These are phyloP conservation scores for Temnothorax longispinosus DNA, from an alignment of 1,140 invertebrate genomes.

Conservation along the genomic window DNA sequence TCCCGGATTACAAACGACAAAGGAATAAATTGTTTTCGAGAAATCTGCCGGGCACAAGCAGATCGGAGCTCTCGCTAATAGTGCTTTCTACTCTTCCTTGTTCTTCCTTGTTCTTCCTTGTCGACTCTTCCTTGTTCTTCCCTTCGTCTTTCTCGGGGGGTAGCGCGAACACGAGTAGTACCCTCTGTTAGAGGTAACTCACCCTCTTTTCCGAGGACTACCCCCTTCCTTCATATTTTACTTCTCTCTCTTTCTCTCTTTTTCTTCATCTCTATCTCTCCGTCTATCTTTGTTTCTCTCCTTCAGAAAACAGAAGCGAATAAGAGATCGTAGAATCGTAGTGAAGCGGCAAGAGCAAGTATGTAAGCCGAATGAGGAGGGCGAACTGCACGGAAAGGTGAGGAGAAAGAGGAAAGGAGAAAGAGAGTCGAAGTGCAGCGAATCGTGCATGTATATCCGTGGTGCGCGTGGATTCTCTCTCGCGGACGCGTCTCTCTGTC, in stretches of 20 bases:
- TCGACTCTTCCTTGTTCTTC: slow-evolving; percentile 33
- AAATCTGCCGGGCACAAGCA: slow-evolving; percentile 48
- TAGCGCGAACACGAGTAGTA: slow-evolving; percentile 22
- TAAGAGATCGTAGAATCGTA: slow-evolving; percentile 62
- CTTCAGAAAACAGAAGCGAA: slow-evolving; percentile 67
- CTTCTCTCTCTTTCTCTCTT: slow-evolving; percentile 54
- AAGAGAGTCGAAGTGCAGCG: slow-evolving; percentile 40
- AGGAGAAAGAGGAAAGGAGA: slow-evolving; percentile 46
- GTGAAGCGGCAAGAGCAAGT: slow-evolving; percentile 43
- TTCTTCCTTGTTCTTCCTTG: too few species aligned
- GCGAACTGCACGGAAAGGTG: slow-evolving; percentile 53
- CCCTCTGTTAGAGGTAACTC: slow-evolving; percentile 31
- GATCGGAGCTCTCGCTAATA: slow-evolving; percentile 72
- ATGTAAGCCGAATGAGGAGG: slow-evolving; percentile 25
- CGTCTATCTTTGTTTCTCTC: slow-evolving; percentile 29
- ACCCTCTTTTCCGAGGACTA: slow-evolving; percentile 19
- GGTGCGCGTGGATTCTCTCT: background rate
- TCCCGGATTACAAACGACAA: slow-evolving; percentile 66
- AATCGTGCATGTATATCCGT: slow-evolving; percentile 62
- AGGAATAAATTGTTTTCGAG: slow-evolving; percentile 73
- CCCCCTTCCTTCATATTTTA: slow-evolving; percentile 8
- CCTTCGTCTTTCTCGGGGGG: slow-evolving; percentile 41
- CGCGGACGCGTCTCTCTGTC: slow-evolving; percentile 1
- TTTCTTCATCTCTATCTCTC: slow-evolving; percentile 28
- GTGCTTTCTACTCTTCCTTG: slow-evolving; percentile 48